Percentiles rank a stretch among this genome's conserved stretches.
These are phyloP conservation scores for Leistus spinibarbis DNA, from an alignment of 2,888 invertebrate species.

Conservation along the genomic window DNA sequence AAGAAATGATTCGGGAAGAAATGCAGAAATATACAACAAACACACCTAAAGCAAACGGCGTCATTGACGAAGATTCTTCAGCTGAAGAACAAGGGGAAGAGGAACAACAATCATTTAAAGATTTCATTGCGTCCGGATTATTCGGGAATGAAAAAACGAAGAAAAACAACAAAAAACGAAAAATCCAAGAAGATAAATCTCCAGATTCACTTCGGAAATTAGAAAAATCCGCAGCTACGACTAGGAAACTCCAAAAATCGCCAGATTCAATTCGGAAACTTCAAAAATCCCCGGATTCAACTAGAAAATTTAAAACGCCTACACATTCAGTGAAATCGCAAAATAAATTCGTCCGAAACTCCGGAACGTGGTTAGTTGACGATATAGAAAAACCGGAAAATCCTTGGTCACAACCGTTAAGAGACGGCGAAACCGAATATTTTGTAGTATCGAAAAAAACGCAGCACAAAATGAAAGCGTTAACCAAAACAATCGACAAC, in stretches of 20 bases:
- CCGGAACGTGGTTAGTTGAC: slow-evolving; percentile 53
- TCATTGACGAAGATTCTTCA: background rate
- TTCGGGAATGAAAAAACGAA: background rate
- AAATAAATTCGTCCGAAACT: slow-evolving; percentile 50
- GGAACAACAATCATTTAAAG: background rate
- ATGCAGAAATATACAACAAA: slow-evolving; percentile 44
- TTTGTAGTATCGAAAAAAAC: slow-evolving; percentile 50
- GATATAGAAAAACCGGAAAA: slow-evolving; percentile 33
- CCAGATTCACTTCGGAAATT: background rate
- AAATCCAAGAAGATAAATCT: background rate
- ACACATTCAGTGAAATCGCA: slow-evolving; percentile 39
- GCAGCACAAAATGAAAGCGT: slow-evolving; percentile 34
- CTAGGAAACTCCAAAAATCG: slow-evolving; percentile 10
- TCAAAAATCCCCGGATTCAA: background rate
- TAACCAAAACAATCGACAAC: background rate
- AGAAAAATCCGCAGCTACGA: background rate
- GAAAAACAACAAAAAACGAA: background rate
- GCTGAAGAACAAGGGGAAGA: background rate
- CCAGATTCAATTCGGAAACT: slow-evolving; percentile 17
- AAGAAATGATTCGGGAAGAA: slow-evolving; percentile 44
- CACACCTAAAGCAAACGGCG: background rate
- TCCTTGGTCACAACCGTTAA: slow-evolving; percentile 55
- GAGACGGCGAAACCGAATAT: slow-evolving; percentile 56
- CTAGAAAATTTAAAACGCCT: background rate
- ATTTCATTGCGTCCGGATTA: background rate